Base-by-base conservation (phyloP, 2,113 vertebrate genomes). In the Oenanthe oenanthe region DNA sequence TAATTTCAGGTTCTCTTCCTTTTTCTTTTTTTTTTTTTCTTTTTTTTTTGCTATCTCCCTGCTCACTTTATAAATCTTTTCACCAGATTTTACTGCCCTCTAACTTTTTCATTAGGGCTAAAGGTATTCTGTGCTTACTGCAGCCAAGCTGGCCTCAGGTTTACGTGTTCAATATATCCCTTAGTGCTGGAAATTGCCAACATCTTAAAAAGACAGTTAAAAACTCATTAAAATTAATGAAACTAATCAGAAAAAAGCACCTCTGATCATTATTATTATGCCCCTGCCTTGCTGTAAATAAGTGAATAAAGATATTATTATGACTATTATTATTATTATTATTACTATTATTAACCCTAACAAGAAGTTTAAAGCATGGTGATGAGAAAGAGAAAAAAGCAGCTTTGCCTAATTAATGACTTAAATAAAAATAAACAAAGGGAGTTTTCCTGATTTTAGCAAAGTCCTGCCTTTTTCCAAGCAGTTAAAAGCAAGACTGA, bases 341-440 rank as follows among this genome's bases (percentile, higher is more conserved):
- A 91, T 62, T 95, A 71, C 87, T 83, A 81, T 90, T 95, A 96
- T 92, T 94, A 95, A 87, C 75, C 76, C 47, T 77, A 96, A 91
- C 38, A 79, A 92, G 82, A 84, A 73, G 53, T 73, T 94, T 93
- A 84, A 94, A 96, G 76, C n/a, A 19, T 21, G 26, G 50, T 96
- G 89, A 96, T 83, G 91, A 95, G 91, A 82, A 79, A 62, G 20
- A 83, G 85, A 68, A 95, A 95, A 97, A 80, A 93, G 42, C 79
- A 92, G 91, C 40, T 95, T 95, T 92, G 90, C 76, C 57, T 97
- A 96, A 97, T 97, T 97, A 96, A 91, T 62, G 80, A 60, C 77
- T 96, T 75, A 92, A 95, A 96, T 75, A 86, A 92, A 94, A 87
- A 89, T 67, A 96, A 96, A 95, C 91, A 97, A 92, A 96, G 83